A percentile compares a stretch with the other conserved stretches of the same genome.
Conservation (phyloP, 1,140 invertebrate genomes). For the Dinoponera quadriceps region DNA sequence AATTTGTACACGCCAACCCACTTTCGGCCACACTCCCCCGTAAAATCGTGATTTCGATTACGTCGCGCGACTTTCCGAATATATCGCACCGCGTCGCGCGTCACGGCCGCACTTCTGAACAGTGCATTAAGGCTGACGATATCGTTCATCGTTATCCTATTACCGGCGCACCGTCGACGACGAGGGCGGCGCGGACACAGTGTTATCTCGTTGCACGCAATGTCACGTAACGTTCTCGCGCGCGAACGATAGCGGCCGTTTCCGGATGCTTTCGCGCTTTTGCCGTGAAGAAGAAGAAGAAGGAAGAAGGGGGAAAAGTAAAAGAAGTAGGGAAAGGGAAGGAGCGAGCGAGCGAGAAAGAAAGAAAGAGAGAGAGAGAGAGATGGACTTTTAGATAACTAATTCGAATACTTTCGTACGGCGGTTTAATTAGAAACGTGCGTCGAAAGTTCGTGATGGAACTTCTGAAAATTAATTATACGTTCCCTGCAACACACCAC, state of each 20-base stretch:
- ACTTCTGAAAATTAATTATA: constrained; percentile 61
- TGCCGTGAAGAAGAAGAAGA: neutral
- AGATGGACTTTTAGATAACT: constrained; percentile 47
- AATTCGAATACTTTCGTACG: constrained; percentile 53
- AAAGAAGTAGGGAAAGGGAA: too few species aligned
- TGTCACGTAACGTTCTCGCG: constrained; percentile 30
- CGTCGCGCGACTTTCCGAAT: neutral
- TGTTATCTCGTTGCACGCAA: constrained; percentile 10
- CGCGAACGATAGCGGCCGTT: neutral
- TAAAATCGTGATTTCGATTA: neutral
- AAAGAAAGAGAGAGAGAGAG: too few species aligned
- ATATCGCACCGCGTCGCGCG: too few species aligned
- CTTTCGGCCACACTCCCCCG: neutral
- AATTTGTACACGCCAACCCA: neutral
- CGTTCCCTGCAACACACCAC: constrained; percentile 38
- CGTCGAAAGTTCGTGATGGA: constrained; percentile 52
- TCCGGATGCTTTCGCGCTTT: neutral
- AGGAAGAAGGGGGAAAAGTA: too few species aligned
- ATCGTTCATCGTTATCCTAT: constrained; percentile 30
- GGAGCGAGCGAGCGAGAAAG: too few species aligned
- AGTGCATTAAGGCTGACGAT: neutral
- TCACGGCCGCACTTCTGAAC: constrained; percentile 10
- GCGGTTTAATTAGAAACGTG: constrained; percentile 56
- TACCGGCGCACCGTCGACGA: neutral
- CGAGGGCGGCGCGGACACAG: neutral